Percentiles rank a stretch among this genome's conserved stretches.
Evolutionary conservation across 2,797 vertebrate genomes (phyloP).

Genomic region (Siniperca obscura): DNA sequence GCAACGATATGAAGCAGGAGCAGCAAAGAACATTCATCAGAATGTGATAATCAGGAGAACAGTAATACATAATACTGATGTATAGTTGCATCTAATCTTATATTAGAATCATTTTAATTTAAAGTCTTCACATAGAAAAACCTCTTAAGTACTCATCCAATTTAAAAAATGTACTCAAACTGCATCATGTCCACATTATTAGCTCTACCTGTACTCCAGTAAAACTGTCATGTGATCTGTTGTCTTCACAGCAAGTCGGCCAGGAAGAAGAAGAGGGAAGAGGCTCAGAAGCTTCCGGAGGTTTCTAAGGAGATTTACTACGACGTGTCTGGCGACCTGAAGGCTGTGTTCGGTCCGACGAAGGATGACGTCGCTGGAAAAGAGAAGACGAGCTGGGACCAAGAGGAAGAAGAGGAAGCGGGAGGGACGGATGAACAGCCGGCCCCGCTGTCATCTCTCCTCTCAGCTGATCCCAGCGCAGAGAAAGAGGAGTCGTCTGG

Average conservation of each 20-base stretch:
- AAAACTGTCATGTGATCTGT: background rate
- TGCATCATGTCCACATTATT: background rate
- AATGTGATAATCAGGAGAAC: too few species aligned
- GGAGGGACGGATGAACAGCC: slow-evolving; percentile 49
- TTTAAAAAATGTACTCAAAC: background rate
- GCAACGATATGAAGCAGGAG: too few species aligned
- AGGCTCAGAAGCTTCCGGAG: slow-evolving; percentile 89
- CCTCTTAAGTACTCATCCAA: too few species aligned
- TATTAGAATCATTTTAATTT: too few species aligned
- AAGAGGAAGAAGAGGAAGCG: slow-evolving; percentile 45
- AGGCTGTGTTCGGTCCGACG: slow-evolving; percentile 85
- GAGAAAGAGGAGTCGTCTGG: slow-evolving; percentile 50
- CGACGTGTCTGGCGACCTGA: slow-evolving; percentile 87
- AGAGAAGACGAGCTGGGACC: slow-evolving; percentile 68
- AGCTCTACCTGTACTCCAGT: background rate
- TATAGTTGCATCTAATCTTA: too few species aligned
- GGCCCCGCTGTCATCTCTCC: slow-evolving; percentile 19
- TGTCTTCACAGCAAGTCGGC: slow-evolving; percentile 86
- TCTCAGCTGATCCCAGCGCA: slow-evolving; percentile 1
- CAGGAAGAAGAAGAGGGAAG: slow-evolving; percentile 87
- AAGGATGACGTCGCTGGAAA: slow-evolving; percentile 50
- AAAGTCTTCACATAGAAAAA: too few species aligned
- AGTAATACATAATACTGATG: too few species aligned
- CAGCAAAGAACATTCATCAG: too few species aligned
- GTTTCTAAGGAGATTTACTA: slow-evolving; percentile 92